A percentile compares a stretch with the other conserved stretches of the same genome.
Conservation (phyloP, 1,140 invertebrate species). For the Nylanderia fulva region DNA sequence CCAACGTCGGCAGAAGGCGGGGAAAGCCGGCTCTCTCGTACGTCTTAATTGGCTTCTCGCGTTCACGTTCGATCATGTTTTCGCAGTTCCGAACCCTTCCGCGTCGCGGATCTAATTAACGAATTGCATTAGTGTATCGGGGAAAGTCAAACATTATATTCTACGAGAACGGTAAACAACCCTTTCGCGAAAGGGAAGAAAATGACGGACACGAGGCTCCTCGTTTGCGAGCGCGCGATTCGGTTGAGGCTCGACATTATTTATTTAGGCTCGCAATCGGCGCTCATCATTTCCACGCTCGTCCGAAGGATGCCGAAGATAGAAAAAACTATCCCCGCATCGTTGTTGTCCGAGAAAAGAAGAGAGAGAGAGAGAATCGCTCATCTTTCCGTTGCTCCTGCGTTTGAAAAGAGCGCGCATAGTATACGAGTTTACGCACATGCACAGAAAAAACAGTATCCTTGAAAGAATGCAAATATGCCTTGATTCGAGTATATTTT, state of each 20-base stretch:
- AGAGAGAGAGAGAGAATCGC: too few relatives aligned
- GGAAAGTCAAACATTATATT: slow-evolving; percentile 43
- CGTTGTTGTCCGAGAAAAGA: neutral
- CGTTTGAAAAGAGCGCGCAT: neutral
- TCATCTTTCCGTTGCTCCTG: neutral
- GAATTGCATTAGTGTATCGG: slow-evolving; percentile 56
- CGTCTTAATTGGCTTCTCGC: slow-evolving; percentile 55
- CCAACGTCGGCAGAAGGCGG: slow-evolving; percentile 17
- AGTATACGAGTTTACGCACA: too few relatives aligned
- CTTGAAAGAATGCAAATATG: too few relatives aligned
- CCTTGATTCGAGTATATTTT: too few relatives aligned
- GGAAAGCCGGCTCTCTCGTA: neutral
- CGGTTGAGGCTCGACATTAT: slow-evolving; percentile 42
- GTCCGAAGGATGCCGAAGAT: slow-evolving; percentile 21
- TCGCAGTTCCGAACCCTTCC: slow-evolving; percentile 57
- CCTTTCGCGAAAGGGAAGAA: slow-evolving; percentile 22
- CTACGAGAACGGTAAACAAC: slow-evolving; percentile 39
- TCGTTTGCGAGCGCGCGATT: neutral
- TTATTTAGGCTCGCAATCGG: slow-evolving; percentile 57
- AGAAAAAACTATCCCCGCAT: neutral
- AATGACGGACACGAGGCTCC: neutral
- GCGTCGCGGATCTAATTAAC: slow-evolving; percentile 49
- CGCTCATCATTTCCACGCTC: slow-evolving; percentile 43
- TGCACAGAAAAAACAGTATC: too few relatives aligned
- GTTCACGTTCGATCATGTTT: slow-evolving; percentile 53